A percentile compares a stretch with the other conserved stretches of the same genome.
These are phyloP conservation scores for Leptinotarsa lineolata DNA, from an alignment of 1,140 invertebrate genomes.

Conservation along the genomic window DNA sequence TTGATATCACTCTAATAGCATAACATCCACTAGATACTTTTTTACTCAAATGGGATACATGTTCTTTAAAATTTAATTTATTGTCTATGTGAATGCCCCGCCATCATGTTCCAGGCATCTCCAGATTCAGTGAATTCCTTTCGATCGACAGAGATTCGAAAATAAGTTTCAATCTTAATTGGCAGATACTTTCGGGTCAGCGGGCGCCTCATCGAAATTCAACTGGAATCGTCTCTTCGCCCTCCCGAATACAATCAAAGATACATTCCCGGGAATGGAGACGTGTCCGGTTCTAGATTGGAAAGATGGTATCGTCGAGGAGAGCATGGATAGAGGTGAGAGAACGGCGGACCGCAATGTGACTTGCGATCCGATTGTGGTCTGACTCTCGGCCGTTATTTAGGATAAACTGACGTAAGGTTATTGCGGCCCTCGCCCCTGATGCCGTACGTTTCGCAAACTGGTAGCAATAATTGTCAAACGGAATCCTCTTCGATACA, in stretches of 20 bases:
- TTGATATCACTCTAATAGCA: no score
- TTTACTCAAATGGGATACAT: no score
- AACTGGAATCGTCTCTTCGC: neutral
- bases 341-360: slow-evolving; percentile 8
- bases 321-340: neutral
- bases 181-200: slow-evolving; percentile 11
- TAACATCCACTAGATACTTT: no score
- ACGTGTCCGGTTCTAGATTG: slow-evolving; percentile 24
- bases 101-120: no score
- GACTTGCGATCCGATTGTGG: slow-evolving; percentile 28
- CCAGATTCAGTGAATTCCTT: neutral
- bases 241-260: slow-evolving; percentile 19
- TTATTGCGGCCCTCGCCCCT: slow-evolving; percentile 18
- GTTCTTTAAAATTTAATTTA: no score
- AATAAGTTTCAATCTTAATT: slow-evolving; percentile 6
- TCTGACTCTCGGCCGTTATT: slow-evolving; percentile 16
- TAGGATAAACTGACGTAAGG: slow-evolving; percentile 25
- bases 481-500: slow-evolving; percentile 13
- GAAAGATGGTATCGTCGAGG: slow-evolving; percentile 15
- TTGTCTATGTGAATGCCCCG: no score
- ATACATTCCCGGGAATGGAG: slow-evolving; percentile 18
- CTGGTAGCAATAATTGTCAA: slow-evolving; percentile 27
- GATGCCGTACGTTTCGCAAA: slow-evolving; percentile 3
- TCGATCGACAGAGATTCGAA: neutral
- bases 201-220: slow-evolving; percentile 14